Evolutionary conservation across 2,888 invertebrate species (phyloP).

Genomic region (Uropetala carovei): DNA sequence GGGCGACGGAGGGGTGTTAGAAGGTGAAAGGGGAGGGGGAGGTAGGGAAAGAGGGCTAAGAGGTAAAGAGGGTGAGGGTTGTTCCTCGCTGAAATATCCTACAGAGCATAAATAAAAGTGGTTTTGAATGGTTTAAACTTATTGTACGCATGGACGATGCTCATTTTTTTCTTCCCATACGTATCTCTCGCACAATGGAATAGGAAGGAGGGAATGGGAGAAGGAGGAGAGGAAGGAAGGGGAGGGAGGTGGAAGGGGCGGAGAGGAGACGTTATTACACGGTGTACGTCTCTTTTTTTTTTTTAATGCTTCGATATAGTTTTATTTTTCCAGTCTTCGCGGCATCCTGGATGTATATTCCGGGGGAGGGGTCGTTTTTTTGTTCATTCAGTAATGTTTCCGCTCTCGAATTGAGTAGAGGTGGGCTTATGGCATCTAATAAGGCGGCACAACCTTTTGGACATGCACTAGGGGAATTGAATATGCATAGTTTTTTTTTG

Average conservation of each 20-base stretch:
- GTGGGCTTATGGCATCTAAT: not conserved
- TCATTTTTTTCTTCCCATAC: not conserved
- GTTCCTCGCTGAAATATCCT: conserved; percentile 4
- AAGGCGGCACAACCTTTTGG: too few species aligned
- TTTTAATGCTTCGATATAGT: not conserved
- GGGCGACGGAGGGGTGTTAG: not conserved
- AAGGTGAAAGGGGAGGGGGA: not conserved
- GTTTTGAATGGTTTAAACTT: conserved; percentile 32
- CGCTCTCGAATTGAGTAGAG: not conserved
- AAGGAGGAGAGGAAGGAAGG: not conserved
- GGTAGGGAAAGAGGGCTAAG: not conserved
- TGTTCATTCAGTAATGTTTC: conserved; percentile 28
- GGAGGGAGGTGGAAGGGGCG: not conserved
- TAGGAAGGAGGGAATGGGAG: not conserved
- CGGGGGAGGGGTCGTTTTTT: not conserved
- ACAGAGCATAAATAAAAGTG: not conserved
- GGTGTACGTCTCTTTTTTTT: conserved; percentile 23
- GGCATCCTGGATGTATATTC: not conserved
- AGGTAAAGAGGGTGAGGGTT: not conserved
- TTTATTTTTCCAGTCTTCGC: conserved; percentile 11
- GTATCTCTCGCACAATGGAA: not conserved
- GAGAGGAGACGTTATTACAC: not conserved
- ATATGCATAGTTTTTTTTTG: too few species aligned
- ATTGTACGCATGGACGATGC: conserved; percentile 13
- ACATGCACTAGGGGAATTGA: too few species aligned